Base-by-base conservation (phyloP, 2,113 vertebrate genomes). In the Thunnus thynnus region DNA sequence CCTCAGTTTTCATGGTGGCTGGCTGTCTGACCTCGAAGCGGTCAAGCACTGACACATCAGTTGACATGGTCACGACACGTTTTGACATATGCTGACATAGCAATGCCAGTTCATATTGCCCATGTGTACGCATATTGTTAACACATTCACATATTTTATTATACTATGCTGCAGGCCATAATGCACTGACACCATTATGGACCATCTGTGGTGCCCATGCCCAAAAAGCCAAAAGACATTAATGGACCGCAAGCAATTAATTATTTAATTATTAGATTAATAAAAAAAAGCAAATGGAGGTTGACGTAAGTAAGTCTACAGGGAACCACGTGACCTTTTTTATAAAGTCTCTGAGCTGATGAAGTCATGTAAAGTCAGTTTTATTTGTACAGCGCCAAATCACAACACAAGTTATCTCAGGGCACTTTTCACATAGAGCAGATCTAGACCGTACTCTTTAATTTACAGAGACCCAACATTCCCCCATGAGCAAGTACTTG, bases 181-280 rank as follows among this genome's bases (percentile, higher is more conserved):
- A 58, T 55, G 50, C 60, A 46, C 55, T 44, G 85, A 83, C 56
- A 80, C 69, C 70, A 64, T 80, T 51, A 68, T 22, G 63, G 56
- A 57, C 77, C 2, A 68, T 88, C 80, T 20, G 78, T 60, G 58
- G 58, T 1, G 55, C 61, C 56, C 8, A 36, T 18, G 5, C 22
- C 32, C 47, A 30, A 69, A 74, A 55, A 72, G 71, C 61, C 56
- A 77, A 4, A 54, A 60, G 71, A 76, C 67, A 82, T 57, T 51
- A 73, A 74, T 67, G 71, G 12, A n/a, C 64, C 25, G 18, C 11
- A 27, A 69, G 70, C 63, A 67, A 58, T 72, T 75, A 66, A 47
- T 30, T 30, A 30, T 30, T 30, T 83, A 89, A 88, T 89, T 84
- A 90, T 87, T 64, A 75, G 62, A 84, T 85, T 54, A 78, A 81